Percentiles rank a stretch among this genome's conserved stretches.
phyloP scores from a whole-genome alignment of 2,888 invertebrate species.

The Drosophila robusta region DNA sequence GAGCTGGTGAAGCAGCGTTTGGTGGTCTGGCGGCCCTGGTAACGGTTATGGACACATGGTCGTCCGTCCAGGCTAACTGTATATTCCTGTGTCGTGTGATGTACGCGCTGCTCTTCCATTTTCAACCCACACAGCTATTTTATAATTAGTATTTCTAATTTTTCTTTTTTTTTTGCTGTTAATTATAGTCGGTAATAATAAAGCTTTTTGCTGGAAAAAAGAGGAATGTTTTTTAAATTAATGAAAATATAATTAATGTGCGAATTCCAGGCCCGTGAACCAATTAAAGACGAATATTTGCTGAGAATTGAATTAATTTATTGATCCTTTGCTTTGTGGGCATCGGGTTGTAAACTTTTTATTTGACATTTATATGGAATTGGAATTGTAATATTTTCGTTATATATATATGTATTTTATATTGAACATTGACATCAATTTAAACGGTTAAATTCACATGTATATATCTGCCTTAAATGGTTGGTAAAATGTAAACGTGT shows the following conservation, averaged over 20 bases:
- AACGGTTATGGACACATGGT: neutral
- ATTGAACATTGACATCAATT: conserved; percentile 23
- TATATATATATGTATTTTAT: conserved; percentile 3
- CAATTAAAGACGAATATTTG: neutral
- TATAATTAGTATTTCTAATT: neutral
- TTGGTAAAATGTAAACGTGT: conserved; percentile 9
- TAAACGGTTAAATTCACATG: conserved; percentile 15
- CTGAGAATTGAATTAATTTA: conserved; percentile 19
- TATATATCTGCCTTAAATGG: conserved; percentile 1
- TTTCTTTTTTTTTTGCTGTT: conserved; percentile 18
- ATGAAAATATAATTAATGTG: too few species aligned
- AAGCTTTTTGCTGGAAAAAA: conserved; percentile 15
- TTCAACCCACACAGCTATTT: conserved; percentile 7
- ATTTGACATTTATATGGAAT: conserved; percentile 29
- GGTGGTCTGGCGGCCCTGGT: conserved; percentile 84
- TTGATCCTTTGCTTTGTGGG: conserved; percentile 15
- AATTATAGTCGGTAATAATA: conserved; percentile 34
- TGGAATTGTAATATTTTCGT: conserved; percentile 18
- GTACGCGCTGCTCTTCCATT: conserved; percentile 66
- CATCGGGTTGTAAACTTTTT: conserved; percentile 8
- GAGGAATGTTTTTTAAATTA: too few species aligned
- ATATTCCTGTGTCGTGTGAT: conserved; percentile 69
- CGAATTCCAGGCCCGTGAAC: too few species aligned
- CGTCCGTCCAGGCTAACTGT: conserved; percentile 29
- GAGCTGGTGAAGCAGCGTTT: conserved; percentile 67